Evolutionary conservation across 2,888 invertebrate species (phyloP).

Genomic region (Tenthredo scrophulariae): DNA sequence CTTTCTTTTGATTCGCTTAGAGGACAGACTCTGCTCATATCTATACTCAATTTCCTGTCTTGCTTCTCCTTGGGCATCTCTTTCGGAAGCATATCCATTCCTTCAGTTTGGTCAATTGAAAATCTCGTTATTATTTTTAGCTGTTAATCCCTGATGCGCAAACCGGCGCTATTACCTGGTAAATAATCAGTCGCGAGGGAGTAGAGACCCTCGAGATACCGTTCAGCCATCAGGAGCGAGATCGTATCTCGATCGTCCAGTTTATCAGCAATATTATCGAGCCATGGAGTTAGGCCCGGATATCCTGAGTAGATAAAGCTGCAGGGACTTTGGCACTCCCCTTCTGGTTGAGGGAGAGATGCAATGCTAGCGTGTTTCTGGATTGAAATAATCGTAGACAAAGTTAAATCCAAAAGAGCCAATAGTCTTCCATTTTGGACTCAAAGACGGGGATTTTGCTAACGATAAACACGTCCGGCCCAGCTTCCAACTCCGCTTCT

Average conservation of each 20-base stretch:
- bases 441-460: not conserved
- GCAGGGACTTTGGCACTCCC: constrained; percentile 46
- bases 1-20: not conserved
- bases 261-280: constrained; percentile 60
- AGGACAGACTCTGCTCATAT: constrained; percentile 41
- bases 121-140: not conserved
- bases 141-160: not conserved
- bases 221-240: constrained; percentile 61
- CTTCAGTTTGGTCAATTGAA: not conserved
- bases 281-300: constrained; percentile 58
- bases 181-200: constrained; percentile 57
- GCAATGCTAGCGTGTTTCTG: constrained; percentile 8
- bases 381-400: not conserved
- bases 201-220: constrained; percentile 61
- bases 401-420: not conserved
- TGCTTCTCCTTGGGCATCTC: constrained; percentile 5
- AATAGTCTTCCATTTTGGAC: not conserved
- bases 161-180: constrained; percentile 5
- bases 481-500: constrained; percentile 57
- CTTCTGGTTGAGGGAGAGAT: constrained; percentile 47
- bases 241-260: constrained; percentile 62
- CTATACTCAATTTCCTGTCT: not conserved
- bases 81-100: constrained; percentile 38
- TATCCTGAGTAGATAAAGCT: constrained; percentile 55
- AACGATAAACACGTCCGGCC: constrained; percentile 53